Evolutionary conservation across 2,797 vertebrate genomes (phyloP), one percentile per base, ranked within the genome.

Genomic region (Lagocephalus sceleratus): DNA sequence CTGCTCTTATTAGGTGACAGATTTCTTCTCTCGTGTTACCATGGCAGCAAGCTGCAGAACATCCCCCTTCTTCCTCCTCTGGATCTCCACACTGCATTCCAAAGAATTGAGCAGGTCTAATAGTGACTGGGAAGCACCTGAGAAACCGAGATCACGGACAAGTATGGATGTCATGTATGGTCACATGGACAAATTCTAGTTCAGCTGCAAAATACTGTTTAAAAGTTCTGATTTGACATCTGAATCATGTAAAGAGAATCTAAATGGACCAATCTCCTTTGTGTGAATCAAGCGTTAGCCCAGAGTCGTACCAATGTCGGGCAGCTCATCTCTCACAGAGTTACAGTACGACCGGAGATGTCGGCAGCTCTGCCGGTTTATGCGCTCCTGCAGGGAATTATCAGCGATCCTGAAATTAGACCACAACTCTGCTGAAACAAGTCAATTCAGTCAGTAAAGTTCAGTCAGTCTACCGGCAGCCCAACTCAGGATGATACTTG

Each of bases 51-150:
- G 79, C 94, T 94, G 97, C 85, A 98, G 90, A 62, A 98, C 92
- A 85, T 95, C 93, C 51, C 97, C 94, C 42, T 98, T 98, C 87
- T 97, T 97, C 76, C 92, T 94, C 78, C 93, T 98, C 88, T 86
- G 94, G 69, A 84, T 75, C 45, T 92, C 91, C 2, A 96, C 77
- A 35, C 92, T 94, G 83, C 90, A 91, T 23, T 93, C 90, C 42
- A 98, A 91, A 60, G 91, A 94, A 59, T 92, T 90, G 63, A 98
- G 58, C 68, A 95, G 66, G 47, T 93, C 92, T 54, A 93, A 17
- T 9, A 60, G 64, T 78, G 12, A 66, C 4, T 52, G 16, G 40
- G 17, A n/a, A 19, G 8, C 40, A 42, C 17, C 17, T n/a, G 17
- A 19, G 17, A 19, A 16, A n/a, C 16, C 40, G 6, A 1, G 40